A percentile compares a stretch with the other conserved stretches of the same genome.
These are phyloP conservation scores for Chloropsis hardwickii DNA, from an alignment of 2,113 vertebrate species.

Conservation along the genomic window DNA sequence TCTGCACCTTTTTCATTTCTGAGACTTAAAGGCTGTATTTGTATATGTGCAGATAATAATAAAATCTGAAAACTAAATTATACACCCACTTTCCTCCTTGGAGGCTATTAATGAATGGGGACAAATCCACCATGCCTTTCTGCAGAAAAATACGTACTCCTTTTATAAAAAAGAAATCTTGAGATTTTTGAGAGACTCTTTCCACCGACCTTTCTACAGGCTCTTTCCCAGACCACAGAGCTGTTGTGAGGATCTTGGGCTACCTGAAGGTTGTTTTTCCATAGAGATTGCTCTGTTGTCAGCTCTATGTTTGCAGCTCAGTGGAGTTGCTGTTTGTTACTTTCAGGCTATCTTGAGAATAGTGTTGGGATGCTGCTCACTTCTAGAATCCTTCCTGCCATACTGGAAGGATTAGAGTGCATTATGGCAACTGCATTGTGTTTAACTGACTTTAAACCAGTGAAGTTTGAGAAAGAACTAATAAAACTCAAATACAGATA, in stretches of 20 bases:
- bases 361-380: not conserved
- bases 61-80: not conserved
- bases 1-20: not conserved
- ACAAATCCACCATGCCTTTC: not conserved
- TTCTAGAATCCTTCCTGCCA: not conserved
- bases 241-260: not conserved
- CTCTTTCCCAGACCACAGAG: not conserved
- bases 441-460: not conserved
- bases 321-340: not conserved
- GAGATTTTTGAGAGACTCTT: not conserved
- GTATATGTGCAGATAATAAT: not conserved
- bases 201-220: not conserved
- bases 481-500: not conserved
- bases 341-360: not conserved
- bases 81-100: not conserved
- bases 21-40: not conserved
- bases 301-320: not conserved
- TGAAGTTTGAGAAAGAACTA: not conserved
- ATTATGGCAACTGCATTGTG: not conserved
- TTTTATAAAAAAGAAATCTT: not conserved
- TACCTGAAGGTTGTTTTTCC: not conserved
- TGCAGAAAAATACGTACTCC: not conserved
- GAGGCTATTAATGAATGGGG: not conserved
- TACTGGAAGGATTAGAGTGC: not conserved
- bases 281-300: not conserved